phyloP scores from a whole-genome alignment of 2,113 vertebrate species.

The Archocentrus centrarchus region DNA sequence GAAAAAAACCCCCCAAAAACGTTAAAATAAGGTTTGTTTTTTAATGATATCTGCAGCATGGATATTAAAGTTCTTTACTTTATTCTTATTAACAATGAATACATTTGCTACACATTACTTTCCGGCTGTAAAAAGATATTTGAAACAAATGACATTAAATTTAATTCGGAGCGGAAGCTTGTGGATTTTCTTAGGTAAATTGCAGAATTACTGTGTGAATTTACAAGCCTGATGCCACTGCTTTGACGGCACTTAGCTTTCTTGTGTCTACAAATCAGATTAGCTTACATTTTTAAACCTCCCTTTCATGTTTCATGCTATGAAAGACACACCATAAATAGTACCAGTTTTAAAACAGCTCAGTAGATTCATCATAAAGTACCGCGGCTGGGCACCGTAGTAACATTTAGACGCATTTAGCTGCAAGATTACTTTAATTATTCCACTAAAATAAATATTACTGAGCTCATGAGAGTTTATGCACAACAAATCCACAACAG shows the following conservation, averaged over 20 bases:
- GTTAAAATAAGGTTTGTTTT: background rate
- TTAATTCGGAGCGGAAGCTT: background rate
- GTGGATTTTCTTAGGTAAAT: background rate
- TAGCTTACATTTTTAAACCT: background rate
- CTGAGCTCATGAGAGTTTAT: background rate
- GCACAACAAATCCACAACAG: background rate
- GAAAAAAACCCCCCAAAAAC: no score
- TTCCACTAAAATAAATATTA: background rate
- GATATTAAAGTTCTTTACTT: background rate
- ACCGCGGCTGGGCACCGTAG: background rate
- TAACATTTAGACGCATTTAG: background rate
- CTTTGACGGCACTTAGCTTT: background rate
- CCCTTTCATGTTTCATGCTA: background rate
- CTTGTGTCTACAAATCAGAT: background rate
- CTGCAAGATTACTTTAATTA: background rate
- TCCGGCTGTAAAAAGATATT: background rate
- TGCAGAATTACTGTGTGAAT: background rate
- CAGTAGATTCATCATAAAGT: background rate
- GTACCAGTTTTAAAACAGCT: background rate
- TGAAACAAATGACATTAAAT: background rate
- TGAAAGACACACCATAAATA: background rate
- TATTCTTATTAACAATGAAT: background rate
- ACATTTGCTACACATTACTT: background rate
- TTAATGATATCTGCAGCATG: fast-evolving
- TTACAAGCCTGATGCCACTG: background rate